These are phyloP conservation scores for Oscheius sp. DNA, from an alignment of 2,888 invertebrate species.

Conservation along the genomic window DNA sequence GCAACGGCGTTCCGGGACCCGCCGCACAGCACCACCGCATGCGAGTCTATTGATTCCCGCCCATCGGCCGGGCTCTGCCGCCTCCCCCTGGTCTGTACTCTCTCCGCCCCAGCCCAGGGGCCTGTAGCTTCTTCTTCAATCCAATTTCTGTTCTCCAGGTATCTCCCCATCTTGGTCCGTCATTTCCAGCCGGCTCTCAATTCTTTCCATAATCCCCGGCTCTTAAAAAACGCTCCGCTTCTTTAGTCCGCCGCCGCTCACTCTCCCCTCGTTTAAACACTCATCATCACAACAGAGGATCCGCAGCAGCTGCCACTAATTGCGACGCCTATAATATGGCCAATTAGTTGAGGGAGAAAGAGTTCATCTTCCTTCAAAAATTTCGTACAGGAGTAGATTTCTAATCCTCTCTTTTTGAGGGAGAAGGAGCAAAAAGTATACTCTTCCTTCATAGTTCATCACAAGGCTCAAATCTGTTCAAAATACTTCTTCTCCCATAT, in stretches of 20 bases:
- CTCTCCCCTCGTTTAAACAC: neutral
- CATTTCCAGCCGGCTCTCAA: neutral
- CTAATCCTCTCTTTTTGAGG: too few relatives aligned
- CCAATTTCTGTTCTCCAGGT: neutral
- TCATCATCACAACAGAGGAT: too few relatives aligned
- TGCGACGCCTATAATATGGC: too few relatives aligned
- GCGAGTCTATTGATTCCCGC: conserved; percentile 19
- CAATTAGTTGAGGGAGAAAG: too few relatives aligned
- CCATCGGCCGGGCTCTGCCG: conserved; percentile 9
- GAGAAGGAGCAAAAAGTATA: too few relatives aligned
- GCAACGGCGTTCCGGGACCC: conserved; percentile 33
- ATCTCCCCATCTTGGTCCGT: neutral
- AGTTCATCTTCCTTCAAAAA: too few relatives aligned
- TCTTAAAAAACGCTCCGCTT: neutral
- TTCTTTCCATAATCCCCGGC: neutral
- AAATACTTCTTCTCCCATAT: too few relatives aligned
- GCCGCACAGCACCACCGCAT: conserved; percentile 34
- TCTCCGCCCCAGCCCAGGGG: neutral
- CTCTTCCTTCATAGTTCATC: too few relatives aligned
- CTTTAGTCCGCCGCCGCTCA: neutral
- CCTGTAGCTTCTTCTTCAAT: neutral
- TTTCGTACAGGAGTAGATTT: too few relatives aligned
- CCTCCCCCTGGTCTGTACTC: neutral
- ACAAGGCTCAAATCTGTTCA: too few relatives aligned
- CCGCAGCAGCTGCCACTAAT: too few relatives aligned